Conservation (phyloP, 2,113 vertebrate genomes). For the Hippocampus guttulatus region DNA sequence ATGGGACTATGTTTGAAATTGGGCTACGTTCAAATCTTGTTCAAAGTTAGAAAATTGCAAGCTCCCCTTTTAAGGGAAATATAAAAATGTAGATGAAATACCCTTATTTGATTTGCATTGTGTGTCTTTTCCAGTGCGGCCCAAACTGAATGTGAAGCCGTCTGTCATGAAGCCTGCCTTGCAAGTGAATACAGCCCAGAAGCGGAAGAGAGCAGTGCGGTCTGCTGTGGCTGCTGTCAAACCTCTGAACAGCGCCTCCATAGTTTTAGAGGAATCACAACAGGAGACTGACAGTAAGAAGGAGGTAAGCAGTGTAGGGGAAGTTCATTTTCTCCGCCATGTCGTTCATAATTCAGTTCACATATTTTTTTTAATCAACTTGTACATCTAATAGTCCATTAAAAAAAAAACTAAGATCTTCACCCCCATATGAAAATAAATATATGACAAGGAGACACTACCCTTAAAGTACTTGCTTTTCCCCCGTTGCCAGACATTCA, state of each 20-base stretch:
- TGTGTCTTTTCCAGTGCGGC: conserved; percentile 71
- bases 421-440: no score
- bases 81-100: neutral
- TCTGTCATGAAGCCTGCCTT: conserved; percentile 73
- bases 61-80: neutral
- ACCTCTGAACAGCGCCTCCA: conserved; percentile 69
- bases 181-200: conserved; percentile 70
- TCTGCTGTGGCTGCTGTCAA: conserved; percentile 86
- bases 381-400: no score
- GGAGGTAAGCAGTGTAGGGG: conserved; percentile 26
- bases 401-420: no score
- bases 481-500: no score
- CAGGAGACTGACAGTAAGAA: conserved; percentile 24
- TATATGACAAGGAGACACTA: no score
- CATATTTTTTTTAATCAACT: no score
- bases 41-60: no score
- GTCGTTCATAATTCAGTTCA: no score
- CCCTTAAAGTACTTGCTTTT: no score
- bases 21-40: no score
- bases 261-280: conserved; percentile 14
- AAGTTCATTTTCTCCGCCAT: no score
- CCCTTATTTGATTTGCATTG: neutral
- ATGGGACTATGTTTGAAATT: no score
- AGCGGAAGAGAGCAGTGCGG: conserved; percentile 68
- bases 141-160: conserved; percentile 83